Evolutionary conservation across 2,797 vertebrate species (phyloP), one percentile per base, ranked within the genome.

Genomic region (Cichlasoma orientale): DNA sequence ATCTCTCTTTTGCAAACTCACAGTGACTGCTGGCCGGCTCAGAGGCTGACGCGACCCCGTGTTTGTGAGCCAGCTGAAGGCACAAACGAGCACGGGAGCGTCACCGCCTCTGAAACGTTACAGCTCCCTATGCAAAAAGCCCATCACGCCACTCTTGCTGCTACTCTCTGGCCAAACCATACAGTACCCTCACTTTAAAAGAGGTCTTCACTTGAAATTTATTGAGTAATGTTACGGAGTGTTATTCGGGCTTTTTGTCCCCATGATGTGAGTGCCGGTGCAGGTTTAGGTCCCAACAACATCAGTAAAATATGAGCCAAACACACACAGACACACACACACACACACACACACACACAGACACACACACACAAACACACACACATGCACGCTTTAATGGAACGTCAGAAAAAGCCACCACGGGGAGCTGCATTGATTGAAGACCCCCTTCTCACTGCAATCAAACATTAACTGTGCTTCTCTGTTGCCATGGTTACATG

Each of bases 401-500:
- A 78, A 31, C 71, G 55, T 77, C 53, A 73, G 56, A 75, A 74
- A 75, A 63, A 75, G 41, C 75, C 36, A 29, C 66, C 38, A 53
- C 31, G 16, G 52, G 52, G 66, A 53, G 59, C 36, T 74, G 44
- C 78, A 92, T 92, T 87, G 88, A 91, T 83, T 83, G 18, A 79
- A 72, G 75, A 61, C 50, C 68, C 55, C 72, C 53, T 19, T 70
- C 36, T 13, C 47, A 9, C 41, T 61, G 63, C 74, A 85, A 56
- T 86, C 74, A 86, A 56, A 74, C 72, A 78, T 83, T 71, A 80
- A 74, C 53, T 44, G 44, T 86, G 79, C 71, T 85, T 82, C 82
- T 73, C 78, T 72, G 88, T 88, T 86, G 77, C 83, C 83, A 7
- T 83, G 85, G 89, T 80, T 66, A 88, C 80, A 33, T 50, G 68